A percentile compares a stretch with the other conserved stretches of the same genome.
Conservation (phyloP, 2,113 vertebrate species). For the Fulica atra region DNA sequence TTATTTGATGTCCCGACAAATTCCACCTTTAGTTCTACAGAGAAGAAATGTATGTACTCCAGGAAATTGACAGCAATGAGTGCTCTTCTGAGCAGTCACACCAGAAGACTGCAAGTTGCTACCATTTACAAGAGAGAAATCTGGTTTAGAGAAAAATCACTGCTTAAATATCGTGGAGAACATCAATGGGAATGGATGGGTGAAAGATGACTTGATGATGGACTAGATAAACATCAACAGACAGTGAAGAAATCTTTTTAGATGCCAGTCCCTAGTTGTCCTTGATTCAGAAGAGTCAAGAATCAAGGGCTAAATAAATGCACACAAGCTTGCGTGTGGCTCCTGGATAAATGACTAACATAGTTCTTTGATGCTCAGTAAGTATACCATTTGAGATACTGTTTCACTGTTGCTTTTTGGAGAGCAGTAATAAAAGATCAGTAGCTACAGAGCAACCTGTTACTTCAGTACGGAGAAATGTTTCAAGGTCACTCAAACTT, state of each 20-base stretch:
- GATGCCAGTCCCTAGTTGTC: not conserved
- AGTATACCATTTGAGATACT: not conserved
- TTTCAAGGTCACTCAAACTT: not conserved
- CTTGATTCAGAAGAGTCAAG: not conserved
- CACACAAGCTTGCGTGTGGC: not conserved
- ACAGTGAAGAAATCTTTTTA: not conserved
- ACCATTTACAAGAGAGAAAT: not conserved
- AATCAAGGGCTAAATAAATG: not conserved
- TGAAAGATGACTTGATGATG: not conserved
- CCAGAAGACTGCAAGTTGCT: not conserved
- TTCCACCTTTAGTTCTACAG: not conserved
- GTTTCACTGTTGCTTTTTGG: not conserved
- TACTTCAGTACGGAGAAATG: not conserved
- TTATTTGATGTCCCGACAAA: not conserved
- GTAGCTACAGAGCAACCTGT: slow-evolving; percentile 9
- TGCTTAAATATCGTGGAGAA: not conserved
- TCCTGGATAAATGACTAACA: not conserved
- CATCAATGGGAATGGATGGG: not conserved
- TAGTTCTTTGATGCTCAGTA: not conserved
- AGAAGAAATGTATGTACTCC: not conserved
- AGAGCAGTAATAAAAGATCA: not conserved
- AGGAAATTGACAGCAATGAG: not conserved
- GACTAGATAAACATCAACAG: not conserved
- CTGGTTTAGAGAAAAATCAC: not conserved
- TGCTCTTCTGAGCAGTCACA: not conserved